Base-by-base conservation (phyloP, 1,140 invertebrate genomes). In the Sarcophaga peregrina region DNA sequence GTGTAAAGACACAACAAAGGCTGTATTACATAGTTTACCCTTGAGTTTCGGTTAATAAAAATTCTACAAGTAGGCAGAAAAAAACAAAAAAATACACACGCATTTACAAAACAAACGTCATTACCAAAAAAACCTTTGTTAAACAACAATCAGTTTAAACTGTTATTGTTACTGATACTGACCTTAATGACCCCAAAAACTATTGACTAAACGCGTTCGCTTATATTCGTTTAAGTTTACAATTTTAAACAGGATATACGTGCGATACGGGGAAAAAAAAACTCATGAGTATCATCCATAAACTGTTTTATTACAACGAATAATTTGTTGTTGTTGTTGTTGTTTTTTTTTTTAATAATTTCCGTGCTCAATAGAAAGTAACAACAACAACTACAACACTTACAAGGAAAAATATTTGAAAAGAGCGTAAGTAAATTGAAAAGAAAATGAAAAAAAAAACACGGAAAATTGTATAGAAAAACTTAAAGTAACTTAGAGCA, bases 291-390 rank as follows among this genome's bases (percentile, higher is more conserved):
- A 68, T 68, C 17, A 68, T 20, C 62, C 7, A n/a, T n/a, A n/a
- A n/a, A n/a, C n/a, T n/a, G n/a, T n/a, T n/a, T 68, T 68, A 68
- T 68, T 68, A 8, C 17, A 68, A 68, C 62, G 62, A 37, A 37
- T 37, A 37, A 37, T 68, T 68, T 68, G 17, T 68, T 58, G 54
- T 10, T 58, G 13, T 58, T 58, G n/a, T 58, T 58, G 13, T n/a
- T 58, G 8, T 58, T n/a, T 58, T 68, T 68, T 0, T 68, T 68
- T 1, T 25, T 25, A 68, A 20, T n/a, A 68, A 68, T 68, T 68
- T 68, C 62, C 62, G 62, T 68, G 17, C 62, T 20, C 62, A 68
- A 68, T 68, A 68, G 20, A 52, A 68, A 20, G 6, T 1, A 68
- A 17, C 58, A 62, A 62, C 8, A 68, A 68, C n/a, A 68, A 20